phyloP scores from a whole-genome alignment of 2,888 invertebrate species.

The Acanthococcus lagerstroemiae region DNA sequence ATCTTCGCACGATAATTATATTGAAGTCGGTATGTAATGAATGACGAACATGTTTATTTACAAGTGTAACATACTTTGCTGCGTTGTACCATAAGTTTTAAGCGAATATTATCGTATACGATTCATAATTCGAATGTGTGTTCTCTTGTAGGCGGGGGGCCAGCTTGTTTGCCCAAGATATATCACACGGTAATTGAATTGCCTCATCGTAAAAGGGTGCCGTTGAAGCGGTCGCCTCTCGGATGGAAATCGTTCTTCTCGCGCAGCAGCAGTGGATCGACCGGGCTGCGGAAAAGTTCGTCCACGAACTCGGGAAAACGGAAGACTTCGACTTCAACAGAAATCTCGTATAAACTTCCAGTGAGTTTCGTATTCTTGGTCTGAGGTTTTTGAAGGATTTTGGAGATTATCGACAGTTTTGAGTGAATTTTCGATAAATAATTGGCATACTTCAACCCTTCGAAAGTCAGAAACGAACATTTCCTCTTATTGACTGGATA shows the following conservation, averaged over 20 bases:
- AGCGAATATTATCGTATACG: not conserved
- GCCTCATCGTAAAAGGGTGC: conserved; percentile 57
- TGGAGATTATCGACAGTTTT: too few species aligned
- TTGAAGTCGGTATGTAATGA: conserved; percentile 50
- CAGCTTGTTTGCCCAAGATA: conserved; percentile 60
- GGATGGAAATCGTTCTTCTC: conserved; percentile 72
- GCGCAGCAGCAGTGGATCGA: conserved; percentile 33
- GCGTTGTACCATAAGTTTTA: too few species aligned
- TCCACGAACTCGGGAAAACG: conserved; percentile 31
- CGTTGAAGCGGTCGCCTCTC: conserved; percentile 52
- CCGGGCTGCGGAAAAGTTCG: conserved; percentile 32
- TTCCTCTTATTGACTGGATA: too few species aligned
- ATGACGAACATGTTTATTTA: not conserved
- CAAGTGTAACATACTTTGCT: not conserved
- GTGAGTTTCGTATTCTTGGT: too few species aligned
- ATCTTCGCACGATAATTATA: conserved; percentile 52
- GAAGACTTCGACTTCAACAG: conserved; percentile 35
- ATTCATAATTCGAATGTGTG: not conserved
- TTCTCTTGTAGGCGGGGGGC: conserved; percentile 52
- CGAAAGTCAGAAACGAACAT: too few species aligned
- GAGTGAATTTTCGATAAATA: too few species aligned
- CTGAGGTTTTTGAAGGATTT: too few species aligned
- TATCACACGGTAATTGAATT: conserved; percentile 91
- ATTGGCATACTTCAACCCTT: too few species aligned
- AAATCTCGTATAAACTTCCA: conserved; percentile 28